Conservation (phyloP, 2,113 vertebrate genomes). For the Ptilorrhoa leucosticta region DNA sequence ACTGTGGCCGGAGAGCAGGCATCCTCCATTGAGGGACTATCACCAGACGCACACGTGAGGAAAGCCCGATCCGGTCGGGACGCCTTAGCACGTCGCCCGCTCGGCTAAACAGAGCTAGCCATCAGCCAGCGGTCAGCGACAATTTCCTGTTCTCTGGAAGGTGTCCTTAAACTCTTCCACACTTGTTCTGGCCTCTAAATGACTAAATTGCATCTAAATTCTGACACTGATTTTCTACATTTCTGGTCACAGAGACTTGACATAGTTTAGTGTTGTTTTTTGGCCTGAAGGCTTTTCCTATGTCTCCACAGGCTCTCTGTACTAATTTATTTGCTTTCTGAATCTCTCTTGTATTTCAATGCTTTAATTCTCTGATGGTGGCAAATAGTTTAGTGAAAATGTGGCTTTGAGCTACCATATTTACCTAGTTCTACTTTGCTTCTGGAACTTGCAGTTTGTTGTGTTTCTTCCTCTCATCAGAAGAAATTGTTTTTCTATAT, state of each 20-base stretch:
- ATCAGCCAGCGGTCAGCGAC: no score
- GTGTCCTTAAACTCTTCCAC: neutral
- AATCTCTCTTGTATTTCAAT: neutral
- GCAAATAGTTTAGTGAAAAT: neutral
- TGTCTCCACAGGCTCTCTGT: neutral
- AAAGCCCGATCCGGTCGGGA: no score
- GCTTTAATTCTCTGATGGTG: neutral
- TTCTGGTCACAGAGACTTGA: neutral
- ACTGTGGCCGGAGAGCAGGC: no score
- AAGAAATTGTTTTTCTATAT: neutral
- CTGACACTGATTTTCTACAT: constrained; percentile 3
- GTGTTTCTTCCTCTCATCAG: neutral
- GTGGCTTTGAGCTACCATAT: neutral
- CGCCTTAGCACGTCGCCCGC: no score
- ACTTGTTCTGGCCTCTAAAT: neutral
- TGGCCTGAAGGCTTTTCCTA: neutral
- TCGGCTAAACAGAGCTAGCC: no score
- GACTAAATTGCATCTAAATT: neutral
- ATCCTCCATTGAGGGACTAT: no score
- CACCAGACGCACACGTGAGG: no score
- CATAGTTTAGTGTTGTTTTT: neutral
- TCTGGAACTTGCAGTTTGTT: neutral
- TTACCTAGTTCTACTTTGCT: neutral
- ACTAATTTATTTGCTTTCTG: neutral
- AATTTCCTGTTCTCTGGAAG: neutral